These are phyloP conservation scores for Pseudococcus jackbeardsleyi DNA, from an alignment of 2,888 invertebrate species.

Conservation along the genomic window DNA sequence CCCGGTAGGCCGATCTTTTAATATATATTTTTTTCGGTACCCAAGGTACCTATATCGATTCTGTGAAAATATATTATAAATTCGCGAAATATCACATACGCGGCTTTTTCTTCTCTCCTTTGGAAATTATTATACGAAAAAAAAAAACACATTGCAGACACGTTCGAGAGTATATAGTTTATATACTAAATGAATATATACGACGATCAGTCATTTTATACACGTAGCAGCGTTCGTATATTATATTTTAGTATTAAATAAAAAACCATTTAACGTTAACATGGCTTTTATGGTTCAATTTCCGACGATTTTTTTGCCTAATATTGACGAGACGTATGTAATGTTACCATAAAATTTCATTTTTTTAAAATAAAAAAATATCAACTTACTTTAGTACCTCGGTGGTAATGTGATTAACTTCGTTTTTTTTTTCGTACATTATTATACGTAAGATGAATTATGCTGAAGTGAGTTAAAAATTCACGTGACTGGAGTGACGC, in stretches of 20 bases:
- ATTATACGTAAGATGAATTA: constrained; percentile 2
- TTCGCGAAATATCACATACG: constrained; percentile 21
- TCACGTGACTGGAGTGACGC: neutral
- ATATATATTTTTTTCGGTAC: neutral
- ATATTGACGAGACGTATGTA: neutral
- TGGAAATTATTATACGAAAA: neutral
- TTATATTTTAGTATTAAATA: neutral
- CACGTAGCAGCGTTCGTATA: neutral
- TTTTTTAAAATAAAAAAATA: neutral
- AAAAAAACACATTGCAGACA: neutral
- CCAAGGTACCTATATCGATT: neutral
- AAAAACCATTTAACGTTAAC: constrained; percentile 17
- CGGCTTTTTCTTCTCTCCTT: neutral
- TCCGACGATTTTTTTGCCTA: neutral
- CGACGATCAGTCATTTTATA: constrained; percentile 1
- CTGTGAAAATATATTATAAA: neutral
- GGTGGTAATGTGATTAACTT: neutral
- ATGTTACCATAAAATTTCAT: neutral
- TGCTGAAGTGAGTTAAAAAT: constrained; percentile 32
- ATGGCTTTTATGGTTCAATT: neutral
- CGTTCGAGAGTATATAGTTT: neutral
- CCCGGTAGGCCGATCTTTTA: constrained; percentile 35
- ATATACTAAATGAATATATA: neutral
- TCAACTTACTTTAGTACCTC: neutral
- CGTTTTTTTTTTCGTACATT: neutral